Evolutionary conservation across 2,888 invertebrate genomes (phyloP).

Genomic region (Oconnorella tubifera): DNA sequence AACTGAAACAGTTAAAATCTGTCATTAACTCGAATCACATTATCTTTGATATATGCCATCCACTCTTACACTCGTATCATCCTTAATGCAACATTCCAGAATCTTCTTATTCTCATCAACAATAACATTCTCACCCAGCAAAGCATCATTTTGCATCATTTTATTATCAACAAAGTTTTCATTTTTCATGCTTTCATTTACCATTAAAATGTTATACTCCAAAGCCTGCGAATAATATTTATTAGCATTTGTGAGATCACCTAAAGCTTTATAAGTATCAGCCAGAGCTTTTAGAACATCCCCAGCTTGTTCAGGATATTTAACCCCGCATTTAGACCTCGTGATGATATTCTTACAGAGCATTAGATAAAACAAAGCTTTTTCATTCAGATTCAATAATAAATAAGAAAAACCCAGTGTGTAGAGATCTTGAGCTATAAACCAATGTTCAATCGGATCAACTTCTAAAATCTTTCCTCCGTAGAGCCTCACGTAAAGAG

Average conservation of each 20-base stretch:
- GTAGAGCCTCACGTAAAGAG: constrained; percentile 48
- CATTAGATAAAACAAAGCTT: constrained; percentile 49
- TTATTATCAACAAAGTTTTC: too few species aligned
- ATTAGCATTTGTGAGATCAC: constrained; percentile 49
- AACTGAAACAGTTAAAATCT: too few species aligned
- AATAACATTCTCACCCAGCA: too few species aligned
- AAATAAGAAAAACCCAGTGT: constrained; percentile 51
- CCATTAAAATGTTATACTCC: too few species aligned
- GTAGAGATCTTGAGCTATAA: constrained; percentile 51
- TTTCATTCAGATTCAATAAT: constrained; percentile 45
- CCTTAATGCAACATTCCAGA: too few species aligned
- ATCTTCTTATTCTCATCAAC: too few species aligned
- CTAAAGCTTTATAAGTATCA: constrained; percentile 50
- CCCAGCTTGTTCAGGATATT: constrained; percentile 20
- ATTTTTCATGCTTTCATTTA: too few species aligned
- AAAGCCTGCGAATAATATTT: constrained; percentile 49
- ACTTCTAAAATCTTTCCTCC: constrained; percentile 45
- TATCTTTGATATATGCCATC: too few species aligned
- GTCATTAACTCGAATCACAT: too few species aligned
- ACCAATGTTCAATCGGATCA: constrained; percentile 50
- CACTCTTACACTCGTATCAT: too few species aligned
- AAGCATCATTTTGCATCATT: too few species aligned
- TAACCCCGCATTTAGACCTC: neutral
- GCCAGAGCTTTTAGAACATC: constrained; percentile 24
- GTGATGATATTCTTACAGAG: constrained; percentile 44